A percentile compares a stretch with the other conserved stretches of the same genome.
phyloP scores from a whole-genome alignment of 2,113 vertebrate species.

The Rhea pennata region DNA sequence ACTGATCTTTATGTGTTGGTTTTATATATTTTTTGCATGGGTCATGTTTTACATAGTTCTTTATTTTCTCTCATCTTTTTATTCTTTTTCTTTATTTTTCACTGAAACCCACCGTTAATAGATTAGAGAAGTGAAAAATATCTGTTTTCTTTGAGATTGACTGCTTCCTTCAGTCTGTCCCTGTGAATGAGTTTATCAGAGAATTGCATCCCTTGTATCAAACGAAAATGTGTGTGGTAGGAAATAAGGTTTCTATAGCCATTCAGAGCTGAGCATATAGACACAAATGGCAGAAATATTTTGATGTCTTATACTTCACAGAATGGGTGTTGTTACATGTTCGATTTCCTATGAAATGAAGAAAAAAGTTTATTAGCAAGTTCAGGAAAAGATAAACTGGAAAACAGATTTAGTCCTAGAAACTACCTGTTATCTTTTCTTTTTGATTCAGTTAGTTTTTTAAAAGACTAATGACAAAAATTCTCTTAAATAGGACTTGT shows the following conservation, averaged over 20 bases:
- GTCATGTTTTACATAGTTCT: not conserved
- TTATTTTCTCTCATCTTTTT: not conserved
- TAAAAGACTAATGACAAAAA: not conserved
- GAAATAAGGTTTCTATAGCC: not conserved
- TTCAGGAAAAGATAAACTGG: not conserved
- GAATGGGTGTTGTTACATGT: not conserved
- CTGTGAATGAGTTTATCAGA: not conserved
- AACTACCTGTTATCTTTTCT: not conserved
- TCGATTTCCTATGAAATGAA: not conserved
- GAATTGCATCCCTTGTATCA: not conserved
- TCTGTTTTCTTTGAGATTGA: not conserved
- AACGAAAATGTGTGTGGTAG: not conserved
- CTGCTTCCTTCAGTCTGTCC: not conserved
- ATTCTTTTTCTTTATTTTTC: not conserved
- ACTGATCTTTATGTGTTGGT: not conserved
- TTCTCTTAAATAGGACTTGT: not conserved
- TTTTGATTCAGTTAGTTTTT: not conserved
- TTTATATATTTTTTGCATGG: not conserved
- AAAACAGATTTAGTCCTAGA: not conserved
- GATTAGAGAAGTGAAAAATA: not conserved
- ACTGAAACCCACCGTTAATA: not conserved
- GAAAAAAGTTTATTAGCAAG: not conserved
- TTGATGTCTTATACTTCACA: not conserved
- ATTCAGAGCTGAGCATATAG: not conserved
- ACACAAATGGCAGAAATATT: not conserved